A percentile compares a stretch with the other conserved stretches of the same genome.
Conservation (phyloP, 2,113 vertebrate genomes). For the Sorex fumeus region DNA sequence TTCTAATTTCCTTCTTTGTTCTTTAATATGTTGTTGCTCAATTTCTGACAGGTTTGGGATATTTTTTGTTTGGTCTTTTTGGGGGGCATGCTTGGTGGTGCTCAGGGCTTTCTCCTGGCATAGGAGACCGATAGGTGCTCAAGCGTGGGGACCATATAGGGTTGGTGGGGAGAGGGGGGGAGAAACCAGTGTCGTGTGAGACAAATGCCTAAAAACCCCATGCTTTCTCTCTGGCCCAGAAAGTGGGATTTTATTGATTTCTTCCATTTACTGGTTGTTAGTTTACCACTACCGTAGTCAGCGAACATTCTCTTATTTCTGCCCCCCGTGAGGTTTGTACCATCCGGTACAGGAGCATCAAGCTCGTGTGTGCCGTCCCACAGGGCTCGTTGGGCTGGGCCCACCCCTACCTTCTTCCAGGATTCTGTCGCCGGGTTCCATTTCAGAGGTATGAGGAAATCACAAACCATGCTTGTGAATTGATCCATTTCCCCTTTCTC, state of each 20-base stretch:
- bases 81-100: too few relatives aligned
- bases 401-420: neutral
- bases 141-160: too few relatives aligned
- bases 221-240: too few relatives aligned
- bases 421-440: constrained; percentile 1
- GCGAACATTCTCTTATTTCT: neutral
- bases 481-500: neutral
- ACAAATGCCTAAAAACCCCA: too few relatives aligned
- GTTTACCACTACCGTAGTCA: constrained; percentile 4
- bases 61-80: neutral
- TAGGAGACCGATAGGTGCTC: too few relatives aligned
- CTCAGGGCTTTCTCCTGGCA: too few relatives aligned
- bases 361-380: too few relatives aligned
- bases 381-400: neutral
- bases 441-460: neutral
- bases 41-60: constrained; percentile 20
- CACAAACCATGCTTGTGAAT: neutral
- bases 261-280: constrained; percentile 29
- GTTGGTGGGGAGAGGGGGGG: too few relatives aligned
- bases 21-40: constrained; percentile 44
- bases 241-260: neutral
- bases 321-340: neutral
- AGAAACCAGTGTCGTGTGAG: too few relatives aligned
- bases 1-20: constrained; percentile 40
- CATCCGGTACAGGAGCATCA: neutral